Evolutionary conservation across 2,113 vertebrate genomes (phyloP), one percentile per base, ranked within the genome.

Genomic region (Salvelinus namaycush): DNA sequence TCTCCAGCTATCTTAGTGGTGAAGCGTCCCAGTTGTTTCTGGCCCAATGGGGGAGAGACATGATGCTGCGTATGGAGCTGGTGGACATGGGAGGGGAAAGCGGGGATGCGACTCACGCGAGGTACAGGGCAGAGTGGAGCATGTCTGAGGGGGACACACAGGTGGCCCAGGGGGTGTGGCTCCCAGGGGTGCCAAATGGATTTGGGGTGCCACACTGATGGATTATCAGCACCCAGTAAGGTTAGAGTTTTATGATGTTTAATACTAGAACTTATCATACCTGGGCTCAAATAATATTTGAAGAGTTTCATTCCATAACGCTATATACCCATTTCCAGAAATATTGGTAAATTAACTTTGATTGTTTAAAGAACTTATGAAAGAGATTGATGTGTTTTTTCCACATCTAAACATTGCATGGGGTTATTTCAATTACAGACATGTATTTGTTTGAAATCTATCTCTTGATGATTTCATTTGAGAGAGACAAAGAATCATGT

Each of bases 51-150:
- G 89, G 91, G 62, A 90, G 76, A 76, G 90, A 91, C 39, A 87
- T 60, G 59, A 88, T 89, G 72, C 77, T 93, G 69, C 88, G 80
- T 64, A 79, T 93, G 26, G 88, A 93, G 79, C 84, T 92, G 78
- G 76, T 85, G 27, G 88, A 90, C 22, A 79, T 72, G 2, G 84
- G 83, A 0, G 64, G 84, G 16, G 86, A 86, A 29, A 75, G 62
- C n/a, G 84, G 84, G 16, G 88, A 91, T 39, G 77, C 49, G 14
- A 51, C 14, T 51, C 11, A 51, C 14, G 3, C 77, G 24, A 80
- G 83, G n/a, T 93, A 88, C 76, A 29, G 84, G 68, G 90, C 91
- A 26, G 87, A 91, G 70, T 92, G 92, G 89, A 90, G 85, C 60
- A 77, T 92, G 78, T 91, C 87, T 26, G 89, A 92, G 78, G 90